A percentile compares a stretch with the other conserved stretches of the same genome.
Evolutionary conservation across 2,888 invertebrate species (phyloP).

Genomic region (Hyposoter didymator): DNA sequence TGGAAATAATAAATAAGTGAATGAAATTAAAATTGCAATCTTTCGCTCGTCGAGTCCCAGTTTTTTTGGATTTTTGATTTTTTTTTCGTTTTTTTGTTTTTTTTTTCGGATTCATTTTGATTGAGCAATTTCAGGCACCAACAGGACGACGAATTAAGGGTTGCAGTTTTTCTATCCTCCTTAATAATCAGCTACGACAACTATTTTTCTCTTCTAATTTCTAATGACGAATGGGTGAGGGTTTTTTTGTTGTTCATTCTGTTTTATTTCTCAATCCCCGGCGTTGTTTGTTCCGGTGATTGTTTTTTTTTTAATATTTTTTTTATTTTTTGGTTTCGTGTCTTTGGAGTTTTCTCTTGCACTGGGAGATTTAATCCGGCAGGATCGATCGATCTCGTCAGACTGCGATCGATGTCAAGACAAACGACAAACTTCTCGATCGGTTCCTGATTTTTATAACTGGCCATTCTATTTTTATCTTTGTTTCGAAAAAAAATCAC

Average conservation of each 20-base stretch:
- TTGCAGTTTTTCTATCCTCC: conserved; percentile 2
- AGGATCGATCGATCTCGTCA: not conserved
- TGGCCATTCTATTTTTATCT: not conserved
- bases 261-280: not conserved
- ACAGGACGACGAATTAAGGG: not conserved
- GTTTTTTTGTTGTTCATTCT: not conserved
- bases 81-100: not conserved
- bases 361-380: not conserved
- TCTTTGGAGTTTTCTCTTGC: not conserved
- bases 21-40: conserved; percentile 46
- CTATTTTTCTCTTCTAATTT: conserved; percentile 7
- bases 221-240: not conserved
- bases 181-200: not conserved
- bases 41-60: conserved; percentile 45
- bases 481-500: too few species aligned
- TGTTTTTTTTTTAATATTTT: too few species aligned
- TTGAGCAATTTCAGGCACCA: not conserved
- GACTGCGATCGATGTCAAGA: not conserved
- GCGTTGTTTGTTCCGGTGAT: not conserved
- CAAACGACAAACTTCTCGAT: not conserved
- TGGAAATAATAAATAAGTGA: conserved; percentile 25
- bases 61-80: not conserved
- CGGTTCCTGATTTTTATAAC: not conserved
- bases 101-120: not conserved
- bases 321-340: not conserved